Evolutionary conservation across 2,113 vertebrate genomes (phyloP).

Genomic region (Microtus ochrogaster): DNA sequence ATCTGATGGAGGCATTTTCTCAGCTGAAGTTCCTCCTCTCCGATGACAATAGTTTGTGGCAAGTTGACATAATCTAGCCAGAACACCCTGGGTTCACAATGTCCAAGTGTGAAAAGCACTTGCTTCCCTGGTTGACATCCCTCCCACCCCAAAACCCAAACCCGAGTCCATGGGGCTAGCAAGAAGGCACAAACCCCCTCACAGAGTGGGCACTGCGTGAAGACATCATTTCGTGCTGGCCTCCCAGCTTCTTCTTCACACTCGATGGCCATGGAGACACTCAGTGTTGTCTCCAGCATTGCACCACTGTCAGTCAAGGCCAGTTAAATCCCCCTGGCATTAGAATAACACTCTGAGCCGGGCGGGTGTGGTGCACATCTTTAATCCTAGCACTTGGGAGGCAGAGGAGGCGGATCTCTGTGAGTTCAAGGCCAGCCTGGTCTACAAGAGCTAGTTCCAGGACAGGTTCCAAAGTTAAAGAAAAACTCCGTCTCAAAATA

Average conservation of each 20-base stretch:
- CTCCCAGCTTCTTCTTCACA: neutral
- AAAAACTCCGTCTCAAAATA: too few relatives aligned
- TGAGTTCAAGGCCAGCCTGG: too few relatives aligned
- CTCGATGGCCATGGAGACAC: neutral
- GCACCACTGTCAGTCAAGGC: neutral
- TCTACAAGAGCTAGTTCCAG: too few relatives aligned
- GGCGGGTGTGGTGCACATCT: rapidly evolving
- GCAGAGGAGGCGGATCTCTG: too few relatives aligned
- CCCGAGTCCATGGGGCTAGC: neutral
- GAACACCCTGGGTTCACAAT: neutral
- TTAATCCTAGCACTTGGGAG: too few relatives aligned
- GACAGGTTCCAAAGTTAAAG: too few relatives aligned
- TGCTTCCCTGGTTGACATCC: neutral
- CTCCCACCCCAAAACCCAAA: neutral
- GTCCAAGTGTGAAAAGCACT: neutral
- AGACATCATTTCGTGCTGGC: neutral
- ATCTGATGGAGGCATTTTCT: neutral
- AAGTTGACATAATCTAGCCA: neutral
- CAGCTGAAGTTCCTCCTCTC: neutral
- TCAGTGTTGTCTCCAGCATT: neutral
- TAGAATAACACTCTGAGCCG: neutral
- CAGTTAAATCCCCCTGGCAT: neutral
- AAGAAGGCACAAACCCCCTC: neutral
- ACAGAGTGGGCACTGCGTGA: rapidly evolving
- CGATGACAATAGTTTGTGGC: too few relatives aligned